A percentile compares a stretch with the other conserved stretches of the same genome.
These are phyloP conservation scores for Clarias laeviceps DNA, from an alignment of 2,797 vertebrate genomes.

Conservation along the genomic window DNA sequence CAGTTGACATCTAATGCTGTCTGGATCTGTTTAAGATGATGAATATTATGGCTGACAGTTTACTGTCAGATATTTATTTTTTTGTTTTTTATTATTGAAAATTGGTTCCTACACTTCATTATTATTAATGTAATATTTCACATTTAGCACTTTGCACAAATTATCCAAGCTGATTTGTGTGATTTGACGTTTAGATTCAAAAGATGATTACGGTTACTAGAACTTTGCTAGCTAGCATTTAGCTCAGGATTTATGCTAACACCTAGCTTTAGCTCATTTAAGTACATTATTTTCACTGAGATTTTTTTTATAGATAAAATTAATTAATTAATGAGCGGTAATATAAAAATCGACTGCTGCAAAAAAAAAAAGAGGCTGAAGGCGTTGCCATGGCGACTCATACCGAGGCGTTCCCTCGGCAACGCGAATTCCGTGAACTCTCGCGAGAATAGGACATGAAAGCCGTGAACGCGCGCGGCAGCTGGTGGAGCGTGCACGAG, in stretches of 20 bases:
- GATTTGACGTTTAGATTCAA: neutral
- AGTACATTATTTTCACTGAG: neutral
- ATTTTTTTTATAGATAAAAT: neutral
- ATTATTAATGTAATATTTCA: neutral
- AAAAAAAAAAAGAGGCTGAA: neutral
- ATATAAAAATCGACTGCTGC: neutral
- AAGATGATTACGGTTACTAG: neutral
- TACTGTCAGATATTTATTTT: too few species aligned
- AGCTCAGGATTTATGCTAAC: neutral
- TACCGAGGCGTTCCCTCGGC: neutral
- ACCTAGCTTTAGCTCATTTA: neutral
- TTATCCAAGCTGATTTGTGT: neutral
- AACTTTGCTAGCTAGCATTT: neutral
- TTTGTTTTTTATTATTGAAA: neutral
- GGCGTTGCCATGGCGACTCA: constrained; percentile 25
- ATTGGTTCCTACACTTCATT: neutral
- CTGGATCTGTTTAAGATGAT: neutral
- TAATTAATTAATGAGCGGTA: neutral
- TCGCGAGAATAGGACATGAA: neutral
- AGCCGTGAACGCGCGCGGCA: neutral
- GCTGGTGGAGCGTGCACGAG: neutral
- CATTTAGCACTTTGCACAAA: neutral
- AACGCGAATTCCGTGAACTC: neutral
- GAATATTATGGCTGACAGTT: neutral
- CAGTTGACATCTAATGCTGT: neutral